Conservation (phyloP, 2,113 vertebrate species). For the Astatoreochromis straeleni region DNA sequence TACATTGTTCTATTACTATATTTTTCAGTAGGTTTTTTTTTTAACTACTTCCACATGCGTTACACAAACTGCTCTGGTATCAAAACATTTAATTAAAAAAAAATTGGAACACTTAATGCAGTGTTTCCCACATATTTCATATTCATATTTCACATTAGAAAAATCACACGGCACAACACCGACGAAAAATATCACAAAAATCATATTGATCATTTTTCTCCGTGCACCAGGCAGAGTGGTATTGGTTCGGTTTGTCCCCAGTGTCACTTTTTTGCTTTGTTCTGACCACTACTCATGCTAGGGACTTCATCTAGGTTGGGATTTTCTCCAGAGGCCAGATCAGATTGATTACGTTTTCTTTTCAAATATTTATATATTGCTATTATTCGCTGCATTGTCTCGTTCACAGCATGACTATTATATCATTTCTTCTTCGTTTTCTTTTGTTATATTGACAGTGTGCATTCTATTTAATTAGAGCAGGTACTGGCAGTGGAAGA, state of each 20-base stretch:
- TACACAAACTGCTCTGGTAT: neutral
- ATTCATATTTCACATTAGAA: neutral
- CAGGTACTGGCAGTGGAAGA: neutral
- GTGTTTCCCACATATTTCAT: neutral
- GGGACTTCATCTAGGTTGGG: neutral
- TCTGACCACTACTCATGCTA: neutral
- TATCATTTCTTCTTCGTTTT: neutral
- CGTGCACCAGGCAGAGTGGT: neutral
- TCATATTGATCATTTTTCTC: neutral
- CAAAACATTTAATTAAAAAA: accelerated
- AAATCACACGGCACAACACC: neutral
- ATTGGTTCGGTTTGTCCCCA: neutral
- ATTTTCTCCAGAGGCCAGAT: neutral
- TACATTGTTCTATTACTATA: neutral
- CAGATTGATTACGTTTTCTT: neutral
- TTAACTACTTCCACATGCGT: neutral
- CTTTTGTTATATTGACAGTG: neutral
- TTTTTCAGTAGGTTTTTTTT: neutral
- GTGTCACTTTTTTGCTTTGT: neutral
- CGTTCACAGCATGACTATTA: neutral
- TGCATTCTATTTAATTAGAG: neutral
- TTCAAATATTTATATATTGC: neutral
- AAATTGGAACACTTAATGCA: neutral
- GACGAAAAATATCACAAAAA: neutral
- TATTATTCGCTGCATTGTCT: neutral